Evolutionary conservation across 2,113 vertebrate species (phyloP).

Genomic region (Trematocara marginatum): DNA sequence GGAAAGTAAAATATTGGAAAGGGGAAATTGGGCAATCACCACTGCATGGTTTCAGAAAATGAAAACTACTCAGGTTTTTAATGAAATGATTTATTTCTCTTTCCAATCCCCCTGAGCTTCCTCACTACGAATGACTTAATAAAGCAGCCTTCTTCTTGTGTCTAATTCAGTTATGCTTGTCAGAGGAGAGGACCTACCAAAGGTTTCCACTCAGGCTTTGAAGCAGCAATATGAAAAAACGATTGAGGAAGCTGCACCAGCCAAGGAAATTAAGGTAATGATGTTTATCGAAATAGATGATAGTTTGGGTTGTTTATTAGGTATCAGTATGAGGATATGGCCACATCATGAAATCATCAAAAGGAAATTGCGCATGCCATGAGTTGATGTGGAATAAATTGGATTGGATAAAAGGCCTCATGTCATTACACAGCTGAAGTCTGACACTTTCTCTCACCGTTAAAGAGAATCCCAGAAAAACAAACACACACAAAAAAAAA

Average conservation of each 20-base stretch:
- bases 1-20: slow-evolving; percentile 57
- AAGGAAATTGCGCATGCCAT: not conserved
- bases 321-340: not conserved
- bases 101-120: slow-evolving; percentile 46
- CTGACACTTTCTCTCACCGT: not conserved
- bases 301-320: not conserved
- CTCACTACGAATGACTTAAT: slow-evolving; percentile 55
- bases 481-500: not conserved
- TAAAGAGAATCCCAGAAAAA: not conserved
- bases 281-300: slow-evolving; percentile 34
- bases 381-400: slow-evolving; percentile 28
- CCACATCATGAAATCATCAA: slow-evolving; percentile 29
- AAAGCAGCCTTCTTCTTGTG: slow-evolving; percentile 56
- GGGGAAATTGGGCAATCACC: slow-evolving; percentile 60
- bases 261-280: slow-evolving; percentile 88
- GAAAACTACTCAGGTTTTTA: slow-evolving; percentile 63
- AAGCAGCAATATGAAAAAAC: slow-evolving; percentile 91
- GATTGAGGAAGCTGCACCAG: slow-evolving; percentile 71
- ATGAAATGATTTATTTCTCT: slow-evolving; percentile 64
- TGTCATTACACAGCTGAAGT: not conserved
- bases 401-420: slow-evolving; percentile 3
- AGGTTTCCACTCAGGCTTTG: slow-evolving; percentile 86
- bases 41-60: slow-evolving; percentile 57
- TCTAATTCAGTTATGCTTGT: slow-evolving; percentile 74
- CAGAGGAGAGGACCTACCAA: slow-evolving; percentile 81